Conservation (phyloP, 1,140 invertebrate species). For the Leptinotarsa lineolata region DNA sequence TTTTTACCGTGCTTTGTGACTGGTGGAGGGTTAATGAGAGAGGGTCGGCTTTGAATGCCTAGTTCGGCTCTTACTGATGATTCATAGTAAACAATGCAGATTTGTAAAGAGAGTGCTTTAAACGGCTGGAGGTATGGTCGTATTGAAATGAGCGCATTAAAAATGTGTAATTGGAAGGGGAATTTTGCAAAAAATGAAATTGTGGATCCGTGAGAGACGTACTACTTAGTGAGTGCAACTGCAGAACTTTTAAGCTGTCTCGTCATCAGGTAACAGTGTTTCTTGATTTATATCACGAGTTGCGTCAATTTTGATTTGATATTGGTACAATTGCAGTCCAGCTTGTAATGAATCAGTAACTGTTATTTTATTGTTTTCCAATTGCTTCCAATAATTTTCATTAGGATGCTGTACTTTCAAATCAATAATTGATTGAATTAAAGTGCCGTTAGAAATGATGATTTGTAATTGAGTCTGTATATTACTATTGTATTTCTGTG, state of each 20-base stretch:
- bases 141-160: background rate
- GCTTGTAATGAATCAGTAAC: no score
- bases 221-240: background rate
- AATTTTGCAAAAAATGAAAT: background rate
- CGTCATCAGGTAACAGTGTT: background rate
- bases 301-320: no score
- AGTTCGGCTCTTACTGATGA: background rate
- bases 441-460: no score
- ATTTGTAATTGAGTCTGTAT: no score
- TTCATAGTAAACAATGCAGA: constrained; percentile 18
- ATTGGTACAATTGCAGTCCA: no score
- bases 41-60: background rate
- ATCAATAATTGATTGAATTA: no score
- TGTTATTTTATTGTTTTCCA: no score
- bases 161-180: background rate
- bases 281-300: background rate
- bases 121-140: constrained; percentile 8
- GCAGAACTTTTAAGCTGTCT: background rate
- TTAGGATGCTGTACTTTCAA: no score
- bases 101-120: constrained; percentile 6
- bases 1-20: background rate
- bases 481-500: no score
- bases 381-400: no score
- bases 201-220: background rate
- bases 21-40: constrained; percentile 14